Base-by-base conservation (phyloP, 2,113 vertebrate genomes). In the Epinephelus fuscoguttatus region DNA sequence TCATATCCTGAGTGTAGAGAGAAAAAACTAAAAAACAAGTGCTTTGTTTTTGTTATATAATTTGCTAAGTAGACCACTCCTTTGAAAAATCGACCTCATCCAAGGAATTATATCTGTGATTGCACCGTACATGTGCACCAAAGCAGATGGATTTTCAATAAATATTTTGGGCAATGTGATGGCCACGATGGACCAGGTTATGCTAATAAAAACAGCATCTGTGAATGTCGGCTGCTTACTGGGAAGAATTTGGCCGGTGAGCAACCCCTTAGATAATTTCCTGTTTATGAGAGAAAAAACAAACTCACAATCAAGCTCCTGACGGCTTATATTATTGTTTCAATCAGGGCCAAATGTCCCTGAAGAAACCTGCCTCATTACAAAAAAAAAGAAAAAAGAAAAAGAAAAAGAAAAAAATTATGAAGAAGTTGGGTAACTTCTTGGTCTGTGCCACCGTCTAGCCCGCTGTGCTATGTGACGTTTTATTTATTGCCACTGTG, bases 401-500 rank as follows among this genome's bases (percentile, higher is more conserved):
- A 27, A 27, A 27, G 3, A 3, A 47, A 23, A 11, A 19, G 25
- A 19, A 17, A 50, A 12, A 53, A 15, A 72, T 47, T 70, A 6
- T 49, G 72, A 63, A 50, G 50, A 67, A 53, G 57, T 60, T 57
- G 59, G 45, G 49, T n/a, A 49, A 81, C 61, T 21, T 63, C n/a
- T 25, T 55, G 66, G 33, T 69, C 23, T 45, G 64, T 49, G 64
- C 55, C 52, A 14, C 66, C 17, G 23, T 59, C 69, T 9, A 21
- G 47, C 59, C 61, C 11, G 42, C 75, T 55, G 61, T 25, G 84
- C 83, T 11, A n/a, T 55, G 0, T 70, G 72, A 77, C 68, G 21
- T 78, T 78, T 84, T 89, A 91, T 92, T 89, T 90, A 88, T 87
- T 67, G 76, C 86, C 67, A 0, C 75, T 74, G 84, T 72, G 76